Evolutionary conservation across 1,140 invertebrate species (phyloP).

Genomic region (Halotydeus destructor): DNA sequence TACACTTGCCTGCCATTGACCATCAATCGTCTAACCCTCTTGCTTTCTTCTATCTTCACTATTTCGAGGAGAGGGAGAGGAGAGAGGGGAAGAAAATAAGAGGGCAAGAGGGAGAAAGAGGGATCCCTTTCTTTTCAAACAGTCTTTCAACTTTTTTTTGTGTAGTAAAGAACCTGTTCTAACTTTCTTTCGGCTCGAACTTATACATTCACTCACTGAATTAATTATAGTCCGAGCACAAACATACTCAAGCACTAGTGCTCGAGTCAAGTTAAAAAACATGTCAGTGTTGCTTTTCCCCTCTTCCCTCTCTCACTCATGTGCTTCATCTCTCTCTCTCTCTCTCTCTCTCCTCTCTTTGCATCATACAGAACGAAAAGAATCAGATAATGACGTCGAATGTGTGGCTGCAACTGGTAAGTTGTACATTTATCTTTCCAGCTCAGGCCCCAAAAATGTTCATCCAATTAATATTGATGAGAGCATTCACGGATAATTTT

Average conservation of each 20-base stretch:
- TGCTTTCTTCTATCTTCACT: no score
- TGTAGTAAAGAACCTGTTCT: not conserved
- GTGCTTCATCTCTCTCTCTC: not conserved
- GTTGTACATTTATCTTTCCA: constrained; percentile 18
- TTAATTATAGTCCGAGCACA: not conserved
- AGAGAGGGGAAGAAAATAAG: not conserved
- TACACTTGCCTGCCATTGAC: not conserved
- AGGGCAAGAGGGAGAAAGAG: not conserved
- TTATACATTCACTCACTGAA: not conserved
- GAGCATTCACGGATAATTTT: no score
- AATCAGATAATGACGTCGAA: constrained; percentile 99
- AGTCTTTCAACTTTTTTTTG: not conserved
- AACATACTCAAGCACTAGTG: not conserved
- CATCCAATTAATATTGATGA: no score
- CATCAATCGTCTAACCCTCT: no score
- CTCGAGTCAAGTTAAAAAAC: not conserved
- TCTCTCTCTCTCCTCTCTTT: constrained; percentile 12
- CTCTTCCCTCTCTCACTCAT: not conserved
- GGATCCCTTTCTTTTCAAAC: not conserved
- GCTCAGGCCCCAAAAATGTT: no score
- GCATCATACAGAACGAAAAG: constrained; percentile 72
- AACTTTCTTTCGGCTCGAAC: not conserved
- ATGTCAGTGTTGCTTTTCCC: not conserved
- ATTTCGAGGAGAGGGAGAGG: not conserved
- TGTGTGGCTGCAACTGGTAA: constrained; percentile 80